Conservation (phyloP, 2,113 vertebrate species). For the Microtus montanus region DNA sequence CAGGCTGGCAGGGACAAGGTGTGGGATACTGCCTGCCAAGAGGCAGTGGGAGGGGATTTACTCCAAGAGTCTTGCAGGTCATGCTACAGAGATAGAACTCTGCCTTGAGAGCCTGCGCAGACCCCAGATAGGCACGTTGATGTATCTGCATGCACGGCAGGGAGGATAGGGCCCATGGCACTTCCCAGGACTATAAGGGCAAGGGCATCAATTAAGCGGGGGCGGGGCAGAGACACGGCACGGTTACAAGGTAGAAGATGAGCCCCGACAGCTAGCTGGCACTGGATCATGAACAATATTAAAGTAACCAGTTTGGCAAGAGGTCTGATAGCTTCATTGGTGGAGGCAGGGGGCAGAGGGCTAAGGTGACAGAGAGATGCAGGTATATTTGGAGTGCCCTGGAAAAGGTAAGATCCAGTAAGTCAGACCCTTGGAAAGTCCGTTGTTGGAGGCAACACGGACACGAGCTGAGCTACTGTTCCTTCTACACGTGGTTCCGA, state of each 20-base stretch:
- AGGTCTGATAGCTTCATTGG: background rate
- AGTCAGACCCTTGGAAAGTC: background rate
- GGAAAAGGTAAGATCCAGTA: background rate
- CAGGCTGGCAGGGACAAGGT: background rate
- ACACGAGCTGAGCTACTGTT: background rate
- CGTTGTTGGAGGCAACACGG: background rate
- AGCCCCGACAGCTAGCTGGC: background rate
- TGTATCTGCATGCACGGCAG: rapidly evolving
- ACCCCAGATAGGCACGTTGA: background rate
- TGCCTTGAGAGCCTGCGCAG: background rate
- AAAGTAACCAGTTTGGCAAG: background rate
- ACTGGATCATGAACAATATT: background rate
- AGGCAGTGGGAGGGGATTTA: background rate
- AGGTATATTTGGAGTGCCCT: too few species aligned
- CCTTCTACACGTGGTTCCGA: background rate
- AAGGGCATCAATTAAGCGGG: background rate
- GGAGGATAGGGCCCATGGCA: background rate
- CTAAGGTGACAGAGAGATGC: background rate
- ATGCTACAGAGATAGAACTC: background rate
- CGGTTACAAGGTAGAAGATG: rapidly evolving
- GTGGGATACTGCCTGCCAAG: rapidly evolving
- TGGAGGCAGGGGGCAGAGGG: background rate
- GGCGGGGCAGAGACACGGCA: background rate
- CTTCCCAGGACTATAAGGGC: rapidly evolving
- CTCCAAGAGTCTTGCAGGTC: background rate